Evolutionary conservation across 2,888 invertebrate genomes (phyloP), one percentile per base, ranked within the genome.

Genomic region (Lithophane leautieri): DNA sequence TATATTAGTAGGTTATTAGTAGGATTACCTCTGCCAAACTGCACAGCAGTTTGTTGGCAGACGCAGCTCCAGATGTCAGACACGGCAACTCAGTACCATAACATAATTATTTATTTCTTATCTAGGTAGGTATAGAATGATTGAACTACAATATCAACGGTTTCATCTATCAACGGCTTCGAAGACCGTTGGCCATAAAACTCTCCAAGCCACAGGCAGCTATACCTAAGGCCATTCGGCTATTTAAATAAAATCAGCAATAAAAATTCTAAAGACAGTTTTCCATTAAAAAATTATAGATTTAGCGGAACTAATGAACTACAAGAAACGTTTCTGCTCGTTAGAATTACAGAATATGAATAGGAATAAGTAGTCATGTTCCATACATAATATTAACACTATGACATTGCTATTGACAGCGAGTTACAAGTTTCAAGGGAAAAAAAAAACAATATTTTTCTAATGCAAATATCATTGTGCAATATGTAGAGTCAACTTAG

Each of bases 351-450:
- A 14, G 12, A 50, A 50, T 16, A 50, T 40, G 19, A 50, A 47
- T 40, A 25, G 22, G 22, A 8, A 34, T n/a, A n/a, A 2, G 28
- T n/a, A 44, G 47, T 58, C 47, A 58, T 44, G 50, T 60, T 12
- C 11, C 19, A 16, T 16, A 7, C n/a, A 44, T 22, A 28, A 34
- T 70, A 8, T 16, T 6, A n/a, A 34, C 7, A 58, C 11, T 16
- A 16, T 58, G 40, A 28, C 58, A 74, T 34, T 76, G 76, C 40
- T 42, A 50, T 34, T 25, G 25, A 76, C 34, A n/a, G 6, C 34
- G 22, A 25, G 76, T 54, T 22, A 63, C 22, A 54, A n/a, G 76
- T 42, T 62, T 25, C 61, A 52, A 73, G 74, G 12, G 16, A 25
- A 28, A 50, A 73, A 28, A 47, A 34, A 19, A 34, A 34, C n/a